These are phyloP conservation scores for Psettodes erumei DNA, from an alignment of 2,113 vertebrate species.

Conservation along the genomic window DNA sequence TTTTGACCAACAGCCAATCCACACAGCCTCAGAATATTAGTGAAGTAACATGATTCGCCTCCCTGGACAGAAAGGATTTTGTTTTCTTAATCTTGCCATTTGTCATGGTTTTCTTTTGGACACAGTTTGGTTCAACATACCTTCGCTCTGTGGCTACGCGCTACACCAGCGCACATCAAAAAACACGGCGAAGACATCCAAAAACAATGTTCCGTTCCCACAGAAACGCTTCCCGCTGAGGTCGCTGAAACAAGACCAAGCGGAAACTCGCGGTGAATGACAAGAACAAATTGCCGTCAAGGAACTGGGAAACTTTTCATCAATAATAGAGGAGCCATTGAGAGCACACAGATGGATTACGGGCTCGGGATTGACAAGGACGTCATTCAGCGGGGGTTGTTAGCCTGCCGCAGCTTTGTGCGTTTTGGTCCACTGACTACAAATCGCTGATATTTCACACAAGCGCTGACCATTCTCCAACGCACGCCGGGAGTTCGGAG, in stretches of 20 bases:
- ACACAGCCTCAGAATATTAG: conserved; percentile 3
- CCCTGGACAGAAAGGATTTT: not conserved
- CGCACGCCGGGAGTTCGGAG: conserved; percentile 21
- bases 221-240: conserved; percentile 37
- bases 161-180: not conserved
- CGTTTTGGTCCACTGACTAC: conserved; percentile 56
- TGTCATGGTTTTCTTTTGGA: not conserved
- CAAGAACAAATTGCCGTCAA: conserved; percentile 60
- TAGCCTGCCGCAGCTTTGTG: conserved; percentile 56
- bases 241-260: conserved; percentile 29
- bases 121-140: not conserved
- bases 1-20: conserved; percentile 18
- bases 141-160: not conserved
- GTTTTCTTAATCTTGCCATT: not conserved
- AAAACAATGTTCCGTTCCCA: conserved; percentile 36
- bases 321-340: conserved; percentile 65
- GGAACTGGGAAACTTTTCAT: conserved; percentile 50
- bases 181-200: conserved; percentile 24
- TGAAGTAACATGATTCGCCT: not conserved
- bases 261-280: conserved; percentile 22
- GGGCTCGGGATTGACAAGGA: conserved; percentile 60
- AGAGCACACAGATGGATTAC: conserved; percentile 67
- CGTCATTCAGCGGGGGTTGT: conserved; percentile 55
- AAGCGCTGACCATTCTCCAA: conserved; percentile 46
- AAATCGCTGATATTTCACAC: conserved; percentile 59